Evolutionary conservation across 1,140 invertebrate species (phyloP).

Genomic region (Forficula auricularia): DNA sequence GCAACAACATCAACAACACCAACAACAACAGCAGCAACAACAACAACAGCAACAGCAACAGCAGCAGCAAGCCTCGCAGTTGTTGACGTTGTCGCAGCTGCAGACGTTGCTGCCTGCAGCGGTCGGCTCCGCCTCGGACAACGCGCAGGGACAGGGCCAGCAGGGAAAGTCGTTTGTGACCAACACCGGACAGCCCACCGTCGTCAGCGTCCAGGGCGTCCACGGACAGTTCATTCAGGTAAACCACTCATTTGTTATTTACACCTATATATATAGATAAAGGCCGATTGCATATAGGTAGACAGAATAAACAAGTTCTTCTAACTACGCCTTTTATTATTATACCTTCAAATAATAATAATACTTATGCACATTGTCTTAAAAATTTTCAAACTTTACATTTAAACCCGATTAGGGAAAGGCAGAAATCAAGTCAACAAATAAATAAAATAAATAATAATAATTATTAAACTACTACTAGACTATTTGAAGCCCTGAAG

Average conservation of each 20-base stretch:
- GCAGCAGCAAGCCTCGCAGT: constrained; percentile 26
- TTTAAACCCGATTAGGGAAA: too few species aligned
- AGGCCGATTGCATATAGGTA: background rate
- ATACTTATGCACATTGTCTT: too few species aligned
- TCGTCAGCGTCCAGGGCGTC: constrained; percentile 33
- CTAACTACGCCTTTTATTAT: too few species aligned
- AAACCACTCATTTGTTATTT: constrained; percentile 5
- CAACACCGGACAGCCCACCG: constrained; percentile 16
- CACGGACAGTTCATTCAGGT: constrained; percentile 36
- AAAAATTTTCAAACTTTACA: too few species aligned
- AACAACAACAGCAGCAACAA: constrained; percentile 18
- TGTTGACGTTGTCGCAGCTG: constrained; percentile 33
- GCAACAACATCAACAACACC: background rate
- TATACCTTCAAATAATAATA: too few species aligned
- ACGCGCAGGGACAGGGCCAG: constrained; percentile 6
- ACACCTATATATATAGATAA: background rate
- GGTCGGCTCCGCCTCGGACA: constrained; percentile 8
- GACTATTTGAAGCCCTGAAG: too few species aligned
- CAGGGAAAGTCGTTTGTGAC: constrained; percentile 13
- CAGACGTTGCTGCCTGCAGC: constrained; percentile 31
- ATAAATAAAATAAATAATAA: too few species aligned
- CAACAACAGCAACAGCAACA: constrained; percentile 18
- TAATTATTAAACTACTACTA: too few species aligned
- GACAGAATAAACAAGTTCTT: too few species aligned
- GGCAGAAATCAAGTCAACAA: too few species aligned